phyloP scores from a whole-genome alignment of 2,113 vertebrate genomes.

The Nerophis ophidion region DNA sequence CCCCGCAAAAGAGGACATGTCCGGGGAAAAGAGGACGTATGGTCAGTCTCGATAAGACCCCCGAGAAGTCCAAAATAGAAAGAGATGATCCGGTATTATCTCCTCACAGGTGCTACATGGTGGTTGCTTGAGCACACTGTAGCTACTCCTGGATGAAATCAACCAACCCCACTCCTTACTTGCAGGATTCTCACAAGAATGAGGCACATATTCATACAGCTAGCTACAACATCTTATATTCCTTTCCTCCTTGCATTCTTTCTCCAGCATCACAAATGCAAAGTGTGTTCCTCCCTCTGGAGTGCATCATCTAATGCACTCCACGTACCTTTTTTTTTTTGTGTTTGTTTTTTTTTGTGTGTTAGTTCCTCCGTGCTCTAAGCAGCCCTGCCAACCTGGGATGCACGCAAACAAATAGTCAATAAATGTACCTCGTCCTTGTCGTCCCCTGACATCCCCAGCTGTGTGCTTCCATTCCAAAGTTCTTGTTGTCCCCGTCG shows the following conservation, averaged over 20 bases:
- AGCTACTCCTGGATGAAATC: too few species aligned
- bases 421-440: constrained; percentile 27
- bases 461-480: constrained; percentile 1
- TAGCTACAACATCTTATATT: constrained; percentile 24
- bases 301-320: constrained; percentile 27
- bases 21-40: too few species aligned
- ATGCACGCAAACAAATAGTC: constrained; percentile 45
- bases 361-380: not conserved
- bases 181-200: too few species aligned
- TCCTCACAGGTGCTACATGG: too few species aligned
- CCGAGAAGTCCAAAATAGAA: too few species aligned
- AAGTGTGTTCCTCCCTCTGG: constrained; percentile 28
- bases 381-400: constrained; percentile 4
- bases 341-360: too few species aligned
- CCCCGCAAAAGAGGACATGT: too few species aligned
- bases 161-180: too few species aligned
- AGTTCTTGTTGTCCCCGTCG: constrained; percentile 25
- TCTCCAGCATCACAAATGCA: constrained; percentile 10
- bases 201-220: too few species aligned
- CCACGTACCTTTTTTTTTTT: constrained; percentile 17
- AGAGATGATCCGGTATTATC: too few species aligned
- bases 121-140: too few species aligned
- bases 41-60: too few species aligned
- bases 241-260: constrained; percentile 15
- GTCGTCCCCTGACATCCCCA: constrained; percentile 22